Evolutionary conservation across 2,113 vertebrate genomes (phyloP).

Genomic region (Vulpes ferrilata): DNA sequence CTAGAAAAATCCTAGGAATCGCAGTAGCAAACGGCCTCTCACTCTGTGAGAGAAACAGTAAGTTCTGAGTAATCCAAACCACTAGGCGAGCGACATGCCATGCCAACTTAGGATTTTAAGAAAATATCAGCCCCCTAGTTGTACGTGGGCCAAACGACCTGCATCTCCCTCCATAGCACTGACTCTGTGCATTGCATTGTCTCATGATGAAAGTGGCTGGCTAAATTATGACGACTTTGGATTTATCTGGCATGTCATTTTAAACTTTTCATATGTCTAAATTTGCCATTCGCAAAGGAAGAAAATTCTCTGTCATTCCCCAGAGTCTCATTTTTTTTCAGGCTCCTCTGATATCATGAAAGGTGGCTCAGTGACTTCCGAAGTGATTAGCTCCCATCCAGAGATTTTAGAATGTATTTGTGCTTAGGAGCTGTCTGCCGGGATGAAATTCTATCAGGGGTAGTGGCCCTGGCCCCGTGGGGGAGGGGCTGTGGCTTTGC

Average conservation of each 20-base stretch:
- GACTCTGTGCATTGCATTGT: not conserved
- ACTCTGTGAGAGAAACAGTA: not conserved
- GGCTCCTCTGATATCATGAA: not conserved
- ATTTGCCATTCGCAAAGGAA: conserved; percentile 13
- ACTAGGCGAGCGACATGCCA: fast-evolving
- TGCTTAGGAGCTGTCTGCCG: not conserved
- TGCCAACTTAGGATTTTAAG: not conserved
- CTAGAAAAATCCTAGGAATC: not conserved
- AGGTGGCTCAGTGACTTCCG: not conserved
- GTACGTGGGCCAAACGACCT: fast-evolving
- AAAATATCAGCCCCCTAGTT: not conserved
- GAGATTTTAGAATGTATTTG: not conserved
- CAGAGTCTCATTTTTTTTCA: not conserved
- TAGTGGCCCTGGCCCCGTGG: not conserved
- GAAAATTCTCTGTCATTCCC: not conserved
- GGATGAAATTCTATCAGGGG: conserved; percentile 24
- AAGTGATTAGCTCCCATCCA: not conserved
- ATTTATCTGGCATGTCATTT: not conserved
- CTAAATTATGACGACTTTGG: not conserved
- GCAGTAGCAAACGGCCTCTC: not conserved
- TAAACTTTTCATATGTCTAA: not conserved
- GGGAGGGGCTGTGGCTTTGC: not conserved
- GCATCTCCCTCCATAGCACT: fast-evolving
- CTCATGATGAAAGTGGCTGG: not conserved
- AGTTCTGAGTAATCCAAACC: not conserved